Evolutionary conservation across 1,140 invertebrate species (phyloP).

Genomic region (Trachymyrmex septentrionalis): DNA sequence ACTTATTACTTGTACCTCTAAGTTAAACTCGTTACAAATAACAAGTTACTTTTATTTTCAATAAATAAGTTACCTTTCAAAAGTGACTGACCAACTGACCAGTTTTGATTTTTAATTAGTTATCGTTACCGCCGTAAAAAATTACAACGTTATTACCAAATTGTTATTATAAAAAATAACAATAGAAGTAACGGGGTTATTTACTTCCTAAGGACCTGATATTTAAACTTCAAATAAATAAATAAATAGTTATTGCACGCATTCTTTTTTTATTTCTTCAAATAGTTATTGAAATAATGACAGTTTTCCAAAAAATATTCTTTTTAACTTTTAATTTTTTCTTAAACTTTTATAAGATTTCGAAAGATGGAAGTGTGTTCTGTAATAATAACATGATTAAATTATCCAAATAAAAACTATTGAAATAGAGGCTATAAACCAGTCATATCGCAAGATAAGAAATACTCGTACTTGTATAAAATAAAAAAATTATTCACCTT

Average conservation of each 20-base stretch:
- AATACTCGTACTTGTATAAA: neutral
- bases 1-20: too few species aligned
- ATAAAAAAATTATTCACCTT: neutral
- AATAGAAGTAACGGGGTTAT: too few species aligned
- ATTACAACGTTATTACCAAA: too few species aligned
- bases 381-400: neutral
- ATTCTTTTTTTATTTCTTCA: neutral
- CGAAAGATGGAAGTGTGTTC: neutral
- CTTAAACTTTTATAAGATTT: neutral
- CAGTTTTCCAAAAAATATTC: neutral
- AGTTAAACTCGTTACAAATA: too few species aligned
- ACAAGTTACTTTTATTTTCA: too few species aligned
- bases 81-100: too few species aligned
- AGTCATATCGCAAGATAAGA: neutral
- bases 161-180: too few species aligned
- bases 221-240: neutral
- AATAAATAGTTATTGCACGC: neutral
- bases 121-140: too few species aligned
- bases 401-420: neutral
- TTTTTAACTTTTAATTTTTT: neutral
- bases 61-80: too few species aligned
- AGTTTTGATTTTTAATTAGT: too few species aligned
- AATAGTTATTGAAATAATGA: neutral
- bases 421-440: neutral
- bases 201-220: too few species aligned